Base-by-base conservation (phyloP, 1,140 invertebrate species). In the Araneus ventricosus region DNA sequence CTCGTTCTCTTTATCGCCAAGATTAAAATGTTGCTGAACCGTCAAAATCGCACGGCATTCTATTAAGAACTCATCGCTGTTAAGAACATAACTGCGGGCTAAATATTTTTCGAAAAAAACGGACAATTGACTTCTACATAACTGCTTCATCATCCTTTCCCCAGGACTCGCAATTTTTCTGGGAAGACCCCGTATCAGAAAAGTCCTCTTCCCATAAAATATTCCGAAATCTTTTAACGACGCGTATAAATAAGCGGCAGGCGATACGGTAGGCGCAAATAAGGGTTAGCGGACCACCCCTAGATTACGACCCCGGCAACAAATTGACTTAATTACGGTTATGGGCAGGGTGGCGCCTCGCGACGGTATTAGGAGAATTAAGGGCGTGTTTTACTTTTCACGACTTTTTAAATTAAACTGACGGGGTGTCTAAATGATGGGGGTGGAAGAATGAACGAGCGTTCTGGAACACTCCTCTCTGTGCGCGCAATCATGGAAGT, bases 261-360 rank as follows among this genome's bases (percentile, higher is more conserved):
- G 5, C 70, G 70, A 75, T 75, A 34, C 70, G 30, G 70, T 34
- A 30, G 20, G 70, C 20, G 70, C 70, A 75, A 75, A 75, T 75
- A 75, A 75, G 70, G 70, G 27, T 34, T 37, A 30, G 63, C 63
- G 70, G 70, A 37, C 27, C 17, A 37, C 70, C 30, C 70, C 30
- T 75, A 75, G 70, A 75, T 75, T 75, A 75, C 34, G 70, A 75
- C 70, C 70, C 70, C 30, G 5, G 70, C 70, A 75, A 75, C 70
- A 75, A 75, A 75, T 75, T 75, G 70, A 75, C 70, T 75, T 75
- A 75, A 75, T 75, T 75, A 75, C 70, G 70, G 34, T 75, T 37
- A 75, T 75, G 70, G 70, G 70, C 27, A 30, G 70, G 70, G 70
- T 4, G 30, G 17, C 34, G 2, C 14, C 17, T 4, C 0, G 30